Base-by-base conservation (phyloP, 2,888 invertebrate genomes). In the Dasypolia templi region DNA sequence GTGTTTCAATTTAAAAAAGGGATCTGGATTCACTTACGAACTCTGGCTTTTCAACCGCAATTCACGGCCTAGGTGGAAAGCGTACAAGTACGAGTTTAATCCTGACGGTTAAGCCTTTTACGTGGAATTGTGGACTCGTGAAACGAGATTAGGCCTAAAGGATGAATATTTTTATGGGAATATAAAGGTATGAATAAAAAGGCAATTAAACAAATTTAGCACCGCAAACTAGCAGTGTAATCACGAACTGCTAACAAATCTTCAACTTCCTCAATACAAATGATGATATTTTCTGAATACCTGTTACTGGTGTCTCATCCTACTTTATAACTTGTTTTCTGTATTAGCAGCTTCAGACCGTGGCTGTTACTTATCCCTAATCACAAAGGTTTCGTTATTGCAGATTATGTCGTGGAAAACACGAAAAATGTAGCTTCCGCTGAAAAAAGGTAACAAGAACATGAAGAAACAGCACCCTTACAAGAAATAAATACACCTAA, bases 61-160 rank as follows among this genome's bases (percentile, higher is more conserved):
- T 80, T 80, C 84, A 84, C 75, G 53, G 61, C 65, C 58, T 69
- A 69, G 58, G 58, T 69, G 51, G 56, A 73, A 63, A 63, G 53
- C 68, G 62, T 66, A 58, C 76, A 65, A 81, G 62, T 61, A 56
- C 53, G 58, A 63, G 44, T 74, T 74, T 84, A 84, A 81, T 84
- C 81, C 85, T 74, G 53, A 66, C 76, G 22, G 81, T 55, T 66
- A 68, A 84, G 53, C 68, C 75, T 75, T 81, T 84, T 81, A 62
- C 67, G 68, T 66, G 22, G 65, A 69, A 69, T 62, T 62, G 68
- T 63, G 61, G 44, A 84, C 51, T 80, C 65, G 81, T 81, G 80
- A 81, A 81, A 84, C 46, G 53, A 81, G 76, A 69, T 84, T 62
- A 84, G 49, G 46, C 65, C 61, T 81, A 63, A 6, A 49, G 59